Conservation (phyloP, 2,113 vertebrate species). For the Catharus minimus region DNA sequence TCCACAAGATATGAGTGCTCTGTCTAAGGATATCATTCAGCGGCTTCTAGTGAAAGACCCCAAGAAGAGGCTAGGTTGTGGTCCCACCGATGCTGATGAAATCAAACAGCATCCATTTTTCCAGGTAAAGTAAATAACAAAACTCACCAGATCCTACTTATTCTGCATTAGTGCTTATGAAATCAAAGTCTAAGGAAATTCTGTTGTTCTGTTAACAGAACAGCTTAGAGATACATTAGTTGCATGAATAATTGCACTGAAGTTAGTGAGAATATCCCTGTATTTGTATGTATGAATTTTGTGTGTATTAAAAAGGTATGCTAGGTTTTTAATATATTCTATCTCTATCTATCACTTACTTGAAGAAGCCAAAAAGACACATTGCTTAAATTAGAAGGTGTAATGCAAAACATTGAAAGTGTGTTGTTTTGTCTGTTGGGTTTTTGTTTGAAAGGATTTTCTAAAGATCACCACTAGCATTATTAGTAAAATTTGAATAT, state of each 20-base stretch:
- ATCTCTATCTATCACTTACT: neutral
- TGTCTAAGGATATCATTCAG: slow-evolving; percentile 93
- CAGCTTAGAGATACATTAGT: neutral
- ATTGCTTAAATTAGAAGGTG: neutral
- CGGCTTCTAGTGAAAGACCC: slow-evolving; percentile 91
- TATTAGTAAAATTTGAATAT: neutral
- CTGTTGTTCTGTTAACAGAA: neutral
- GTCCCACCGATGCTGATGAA: slow-evolving; percentile 85
- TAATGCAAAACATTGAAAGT: neutral
- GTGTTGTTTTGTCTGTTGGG: neutral
- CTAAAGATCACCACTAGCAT: neutral
- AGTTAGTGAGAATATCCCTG: neutral
- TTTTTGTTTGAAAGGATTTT: neutral
- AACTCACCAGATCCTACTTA: neutral
- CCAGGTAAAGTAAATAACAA: slow-evolving; percentile 78
- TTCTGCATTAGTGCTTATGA: neutral
- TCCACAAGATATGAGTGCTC: slow-evolving; percentile 87
- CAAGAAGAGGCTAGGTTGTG: slow-evolving; percentile 91
- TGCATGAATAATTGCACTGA: neutral
- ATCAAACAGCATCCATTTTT: slow-evolving; percentile 95
- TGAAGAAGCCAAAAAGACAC: neutral
- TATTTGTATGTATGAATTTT: neutral
- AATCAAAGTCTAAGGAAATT: neutral
- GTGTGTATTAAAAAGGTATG: neutral
- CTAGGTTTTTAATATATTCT: neutral